These are phyloP conservation scores for Oryzias curvinotus DNA, from an alignment of 2,113 vertebrate genomes.

Conservation along the genomic window DNA sequence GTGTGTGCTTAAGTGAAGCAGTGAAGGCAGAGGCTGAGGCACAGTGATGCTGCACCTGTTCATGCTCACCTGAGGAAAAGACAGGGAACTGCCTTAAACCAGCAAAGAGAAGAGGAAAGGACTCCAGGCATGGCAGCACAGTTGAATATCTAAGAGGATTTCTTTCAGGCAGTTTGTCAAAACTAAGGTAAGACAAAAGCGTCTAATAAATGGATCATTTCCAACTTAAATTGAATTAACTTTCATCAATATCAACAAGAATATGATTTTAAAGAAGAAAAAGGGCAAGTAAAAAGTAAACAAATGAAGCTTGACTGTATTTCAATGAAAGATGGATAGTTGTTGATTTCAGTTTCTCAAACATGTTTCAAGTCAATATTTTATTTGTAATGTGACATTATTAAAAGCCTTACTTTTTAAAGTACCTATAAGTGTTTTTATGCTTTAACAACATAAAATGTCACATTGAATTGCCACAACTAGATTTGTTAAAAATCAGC, in stretches of 20 bases:
- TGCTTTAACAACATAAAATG: neutral
- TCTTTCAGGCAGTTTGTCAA: slow-evolving; percentile 29
- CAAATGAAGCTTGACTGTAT: too few relatives aligned
- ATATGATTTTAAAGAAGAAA: neutral
- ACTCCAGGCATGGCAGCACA: slow-evolving; percentile 49
- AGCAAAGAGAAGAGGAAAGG: slow-evolving; percentile 10
- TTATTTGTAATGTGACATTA: neutral
- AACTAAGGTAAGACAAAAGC: slow-evolving; percentile 56
- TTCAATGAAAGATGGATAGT: neutral
- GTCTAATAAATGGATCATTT: neutral
- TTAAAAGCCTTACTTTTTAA: neutral
- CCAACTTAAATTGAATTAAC: neutral
- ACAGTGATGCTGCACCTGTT: slow-evolving; percentile 67
- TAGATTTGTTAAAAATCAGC: too few relatives aligned
- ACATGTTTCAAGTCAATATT: neutral
- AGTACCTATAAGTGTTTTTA: too few relatives aligned
- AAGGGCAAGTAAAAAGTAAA: neutral
- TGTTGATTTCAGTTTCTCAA: neutral
- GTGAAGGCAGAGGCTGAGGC: slow-evolving; percentile 31
- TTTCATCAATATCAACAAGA: neutral
- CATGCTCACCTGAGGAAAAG: slow-evolving; percentile 54
- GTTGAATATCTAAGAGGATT: slow-evolving; percentile 43
- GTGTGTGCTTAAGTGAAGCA: slow-evolving; percentile 47
- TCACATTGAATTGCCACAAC: neutral
- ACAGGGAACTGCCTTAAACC: neutral